Base-by-base conservation (phyloP, 2,113 vertebrate species). In the Oreochromis spilurus region DNA sequence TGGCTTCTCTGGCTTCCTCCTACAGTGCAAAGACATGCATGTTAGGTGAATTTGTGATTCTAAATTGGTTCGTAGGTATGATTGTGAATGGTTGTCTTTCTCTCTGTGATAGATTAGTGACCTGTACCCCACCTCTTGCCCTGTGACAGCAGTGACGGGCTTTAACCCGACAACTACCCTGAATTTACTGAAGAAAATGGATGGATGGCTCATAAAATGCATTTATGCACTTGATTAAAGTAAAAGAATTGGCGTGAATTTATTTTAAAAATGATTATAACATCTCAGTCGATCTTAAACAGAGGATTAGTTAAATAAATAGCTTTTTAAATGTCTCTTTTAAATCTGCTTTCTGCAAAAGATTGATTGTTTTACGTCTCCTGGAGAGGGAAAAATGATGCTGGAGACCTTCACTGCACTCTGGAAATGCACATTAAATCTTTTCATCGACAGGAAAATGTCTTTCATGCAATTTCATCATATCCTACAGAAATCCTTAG, bases 381-480 rank as follows among this genome's bases (percentile, higher is more conserved):
- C 31, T 7, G 72, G 17, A 77, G 26, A n/a, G 17, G 6, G 26
- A 31, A 34, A 13, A 4, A 17, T 24, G 38, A 45, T 29, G 8
- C 26, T 2, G 26, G 43, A 83, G 45, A 84, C n/a, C 9, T 38
- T 31, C 48, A 26, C 24, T 21, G 10, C 29, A 83, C 65, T 79
- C 57, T 53, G 80, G 43, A 50, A 84, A 34, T 16, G 43, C 55
- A 81, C 38, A 19, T 36, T 54, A 52, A 75, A 80, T 54, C 50
- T 83, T 89, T 87, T 82, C 43, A 93, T 87, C 40, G 87, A 84
- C 26, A 52, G 36, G 55, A 87, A 87, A 88, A 84, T 31, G 29
- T 77, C 65, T 95, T 95, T 93, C 92, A 86, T 87, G 50, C 65
- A 36, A 40, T 94, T 93, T 86, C 92, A 91, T 94, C 92, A 93